Conservation (phyloP, 2,797 vertebrate species). For the Coccyzus lansbergi region DNA sequence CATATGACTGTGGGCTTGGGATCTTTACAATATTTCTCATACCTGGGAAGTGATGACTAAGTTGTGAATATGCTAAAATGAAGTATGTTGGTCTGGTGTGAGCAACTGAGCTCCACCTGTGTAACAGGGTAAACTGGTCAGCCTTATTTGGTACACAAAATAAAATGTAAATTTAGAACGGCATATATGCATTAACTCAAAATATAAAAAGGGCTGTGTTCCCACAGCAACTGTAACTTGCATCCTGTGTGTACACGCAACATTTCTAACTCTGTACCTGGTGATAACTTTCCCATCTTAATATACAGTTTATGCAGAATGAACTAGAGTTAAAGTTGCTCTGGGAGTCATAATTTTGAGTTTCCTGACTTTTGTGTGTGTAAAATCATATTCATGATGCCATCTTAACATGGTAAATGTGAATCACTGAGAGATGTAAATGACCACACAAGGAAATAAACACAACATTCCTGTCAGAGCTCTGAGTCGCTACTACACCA, state of each 20-base stretch:
- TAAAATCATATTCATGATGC: constrained; percentile 48
- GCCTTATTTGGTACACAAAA: not conserved
- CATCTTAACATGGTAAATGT: constrained; percentile 37
- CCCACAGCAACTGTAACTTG: constrained; percentile 34
- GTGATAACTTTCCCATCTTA: constrained; percentile 43
- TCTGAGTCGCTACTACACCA: not conserved
- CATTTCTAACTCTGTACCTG: not conserved
- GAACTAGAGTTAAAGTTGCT: constrained; percentile 54
- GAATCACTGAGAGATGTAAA: constrained; percentile 55
- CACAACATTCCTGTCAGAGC: not conserved
- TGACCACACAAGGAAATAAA: constrained; percentile 56
- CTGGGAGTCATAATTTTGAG: constrained; percentile 55
- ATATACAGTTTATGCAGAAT: constrained; percentile 40
- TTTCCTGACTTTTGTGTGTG: constrained; percentile 37
- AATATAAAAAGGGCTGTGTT: not conserved
- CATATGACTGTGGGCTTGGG: not conserved
- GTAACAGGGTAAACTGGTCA: not conserved
- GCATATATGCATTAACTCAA: not conserved
- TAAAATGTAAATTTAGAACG: constrained; percentile 9
- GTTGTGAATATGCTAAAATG: not conserved
- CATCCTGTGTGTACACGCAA: not conserved
- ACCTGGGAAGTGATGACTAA: not conserved
- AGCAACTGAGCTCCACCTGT: not conserved
- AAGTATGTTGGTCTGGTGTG: not conserved
- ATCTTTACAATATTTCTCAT: not conserved